Evolutionary conservation across 2,797 vertebrate species (phyloP).

Genomic region (Neostethus bicornis): DNA sequence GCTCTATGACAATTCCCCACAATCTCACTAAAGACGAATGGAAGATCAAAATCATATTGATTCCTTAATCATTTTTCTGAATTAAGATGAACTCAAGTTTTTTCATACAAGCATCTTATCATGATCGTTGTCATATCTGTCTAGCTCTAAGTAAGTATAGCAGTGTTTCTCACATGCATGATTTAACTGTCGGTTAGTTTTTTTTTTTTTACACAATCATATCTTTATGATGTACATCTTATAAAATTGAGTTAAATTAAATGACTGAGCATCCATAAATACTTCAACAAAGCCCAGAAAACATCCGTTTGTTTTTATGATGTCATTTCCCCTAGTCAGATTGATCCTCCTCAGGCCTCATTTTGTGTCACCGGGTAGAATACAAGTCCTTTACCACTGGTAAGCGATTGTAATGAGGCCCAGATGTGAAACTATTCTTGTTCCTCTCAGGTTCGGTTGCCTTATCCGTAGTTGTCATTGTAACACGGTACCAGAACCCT

Average conservation of each 20-base stretch:
- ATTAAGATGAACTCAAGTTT: background rate
- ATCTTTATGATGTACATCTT: background rate
- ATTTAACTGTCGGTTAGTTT: too few relatives aligned
- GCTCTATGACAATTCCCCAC: too few relatives aligned
- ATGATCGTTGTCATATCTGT: too few relatives aligned
- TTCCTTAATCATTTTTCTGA: background rate
- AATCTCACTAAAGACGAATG: background rate
- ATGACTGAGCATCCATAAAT: background rate
- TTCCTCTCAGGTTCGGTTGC: constrained; percentile 6
- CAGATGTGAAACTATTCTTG: constrained; percentile 53
- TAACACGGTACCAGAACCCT: constrained; percentile 38
- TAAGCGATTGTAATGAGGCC: constrained; percentile 42
- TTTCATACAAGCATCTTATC: background rate
- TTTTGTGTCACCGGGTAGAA: constrained; percentile 26
- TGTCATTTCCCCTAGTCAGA: constrained; percentile 47
- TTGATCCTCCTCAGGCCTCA: constrained; percentile 18
- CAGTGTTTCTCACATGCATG: too few relatives aligned
- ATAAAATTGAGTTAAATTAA: constrained; percentile 9
- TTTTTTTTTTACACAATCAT: background rate
- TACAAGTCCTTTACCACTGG: constrained; percentile 52
- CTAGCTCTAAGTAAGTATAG: too few relatives aligned
- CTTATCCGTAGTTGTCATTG: constrained; percentile 33
- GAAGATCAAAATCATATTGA: background rate
- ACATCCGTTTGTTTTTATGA: constrained; percentile 32
- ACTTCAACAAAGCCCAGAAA: constrained; percentile 19